phyloP scores from a whole-genome alignment of 2,888 invertebrate species.

The Podabrus alpinus region DNA sequence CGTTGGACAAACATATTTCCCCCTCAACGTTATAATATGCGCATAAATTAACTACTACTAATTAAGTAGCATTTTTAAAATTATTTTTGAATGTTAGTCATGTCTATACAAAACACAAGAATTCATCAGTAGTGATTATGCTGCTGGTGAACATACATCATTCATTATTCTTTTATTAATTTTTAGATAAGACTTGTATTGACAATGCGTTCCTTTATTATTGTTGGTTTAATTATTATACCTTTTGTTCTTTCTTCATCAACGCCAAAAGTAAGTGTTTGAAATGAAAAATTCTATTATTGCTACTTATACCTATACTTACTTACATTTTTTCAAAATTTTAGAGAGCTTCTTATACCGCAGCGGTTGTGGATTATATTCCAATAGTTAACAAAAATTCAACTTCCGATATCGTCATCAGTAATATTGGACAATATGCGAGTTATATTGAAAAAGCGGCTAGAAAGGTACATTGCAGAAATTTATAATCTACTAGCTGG shows the following conservation, averaged over 20 bases:
- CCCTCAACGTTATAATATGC: too few relatives aligned
- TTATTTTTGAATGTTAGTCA: neutral
- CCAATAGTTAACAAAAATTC: slow-evolving; percentile 5
- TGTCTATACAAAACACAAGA: neutral
- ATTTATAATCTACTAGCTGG: too few relatives aligned
- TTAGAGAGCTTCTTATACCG: slow-evolving; percentile 33
- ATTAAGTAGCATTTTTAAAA: neutral
- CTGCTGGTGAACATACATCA: neutral
- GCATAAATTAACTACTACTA: too few relatives aligned
- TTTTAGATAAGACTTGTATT: neutral
- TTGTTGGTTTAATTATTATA: neutral
- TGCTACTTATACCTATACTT: too few relatives aligned
- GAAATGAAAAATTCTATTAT: neutral
- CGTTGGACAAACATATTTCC: too few relatives aligned
- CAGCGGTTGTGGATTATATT: slow-evolving; percentile 38
- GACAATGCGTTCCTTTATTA: neutral
- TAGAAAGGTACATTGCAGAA: slow-evolving; percentile 6
- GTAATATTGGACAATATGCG: slow-evolving; percentile 28
- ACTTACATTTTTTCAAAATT: slow-evolving; percentile 19
- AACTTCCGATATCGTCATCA: slow-evolving; percentile 17
- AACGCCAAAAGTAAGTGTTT: neutral
- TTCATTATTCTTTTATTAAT: neutral
- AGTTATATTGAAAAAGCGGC: slow-evolving; percentile 27
- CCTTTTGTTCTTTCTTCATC: neutral
- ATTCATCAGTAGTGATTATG: neutral